phyloP scores from a whole-genome alignment of 2,797 vertebrate species.

The Cryptoprocta ferox region DNA sequence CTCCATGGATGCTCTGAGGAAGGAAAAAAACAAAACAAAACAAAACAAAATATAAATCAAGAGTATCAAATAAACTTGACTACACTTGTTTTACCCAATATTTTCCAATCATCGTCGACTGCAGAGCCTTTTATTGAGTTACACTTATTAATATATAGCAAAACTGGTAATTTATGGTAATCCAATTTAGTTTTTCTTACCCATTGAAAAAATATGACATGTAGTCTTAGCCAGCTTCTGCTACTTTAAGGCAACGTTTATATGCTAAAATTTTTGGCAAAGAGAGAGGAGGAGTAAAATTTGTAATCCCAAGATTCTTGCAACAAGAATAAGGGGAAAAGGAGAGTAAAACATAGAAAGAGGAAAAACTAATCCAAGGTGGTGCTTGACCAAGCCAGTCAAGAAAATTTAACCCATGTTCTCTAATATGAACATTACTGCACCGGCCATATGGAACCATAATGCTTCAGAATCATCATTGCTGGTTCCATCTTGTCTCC shows the following conservation, averaged over 20 bases:
- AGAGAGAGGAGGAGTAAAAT: not conserved
- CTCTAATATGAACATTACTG: not conserved
- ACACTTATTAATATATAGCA: not conserved
- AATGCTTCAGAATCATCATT: not conserved
- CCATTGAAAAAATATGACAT: not conserved
- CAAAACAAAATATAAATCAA: not conserved
- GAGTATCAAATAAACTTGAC: not conserved
- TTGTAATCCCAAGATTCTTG: not conserved
- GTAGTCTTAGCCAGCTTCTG: not conserved
- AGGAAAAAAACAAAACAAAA: not conserved
- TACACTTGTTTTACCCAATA: not conserved
- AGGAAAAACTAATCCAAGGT: not conserved
- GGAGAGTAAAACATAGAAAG: not conserved
- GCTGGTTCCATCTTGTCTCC: not conserved
- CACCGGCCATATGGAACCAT: not conserved
- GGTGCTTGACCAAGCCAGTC: not conserved
- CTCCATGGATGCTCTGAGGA: not conserved
- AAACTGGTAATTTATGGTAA: not conserved
- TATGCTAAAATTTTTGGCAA: not conserved
- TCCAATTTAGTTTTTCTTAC: not conserved
- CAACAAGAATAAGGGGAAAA: not conserved
- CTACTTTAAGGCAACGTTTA: not conserved
- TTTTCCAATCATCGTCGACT: not conserved
- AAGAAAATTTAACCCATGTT: not conserved
- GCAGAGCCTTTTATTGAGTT: not conserved